A percentile compares a stretch with the other conserved stretches of the same genome.
These are phyloP conservation scores for Dryobota labecula DNA, from an alignment of 2,888 invertebrate species.

Conservation along the genomic window DNA sequence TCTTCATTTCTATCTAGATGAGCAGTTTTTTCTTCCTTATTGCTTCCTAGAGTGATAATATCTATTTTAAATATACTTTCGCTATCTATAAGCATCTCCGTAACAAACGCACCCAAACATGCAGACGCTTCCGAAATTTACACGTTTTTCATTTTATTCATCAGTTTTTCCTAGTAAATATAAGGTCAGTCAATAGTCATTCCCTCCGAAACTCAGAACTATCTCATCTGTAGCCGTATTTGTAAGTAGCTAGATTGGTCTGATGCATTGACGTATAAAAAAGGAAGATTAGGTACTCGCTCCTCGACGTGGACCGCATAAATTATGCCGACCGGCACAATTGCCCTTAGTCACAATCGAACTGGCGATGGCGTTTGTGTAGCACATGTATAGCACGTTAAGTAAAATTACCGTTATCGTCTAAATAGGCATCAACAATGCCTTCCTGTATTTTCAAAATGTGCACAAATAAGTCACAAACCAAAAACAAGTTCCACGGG, in stretches of 20 bases:
- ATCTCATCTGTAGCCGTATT: background rate
- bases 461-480: no score
- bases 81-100: background rate
- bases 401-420: no score
- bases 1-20: constrained; percentile 9
- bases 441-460: no score
- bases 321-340: no score
- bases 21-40: constrained; percentile 10
- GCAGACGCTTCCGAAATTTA: background rate
- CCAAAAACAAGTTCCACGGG: no score
- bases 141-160: background rate
- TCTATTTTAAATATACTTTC: background rate
- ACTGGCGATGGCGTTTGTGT: no score
- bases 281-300: no score
- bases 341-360: no score
- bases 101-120: background rate
- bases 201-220: background rate
- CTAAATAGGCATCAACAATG: no score
- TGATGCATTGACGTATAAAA: no score
- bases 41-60: background rate
- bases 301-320: no score
- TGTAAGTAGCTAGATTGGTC: background rate
- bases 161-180: background rate
- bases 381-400: no score
- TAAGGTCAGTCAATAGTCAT: background rate